These are phyloP conservation scores for Tylochromis polylepis DNA, from an alignment of 2,113 vertebrate genomes.

Conservation along the genomic window DNA sequence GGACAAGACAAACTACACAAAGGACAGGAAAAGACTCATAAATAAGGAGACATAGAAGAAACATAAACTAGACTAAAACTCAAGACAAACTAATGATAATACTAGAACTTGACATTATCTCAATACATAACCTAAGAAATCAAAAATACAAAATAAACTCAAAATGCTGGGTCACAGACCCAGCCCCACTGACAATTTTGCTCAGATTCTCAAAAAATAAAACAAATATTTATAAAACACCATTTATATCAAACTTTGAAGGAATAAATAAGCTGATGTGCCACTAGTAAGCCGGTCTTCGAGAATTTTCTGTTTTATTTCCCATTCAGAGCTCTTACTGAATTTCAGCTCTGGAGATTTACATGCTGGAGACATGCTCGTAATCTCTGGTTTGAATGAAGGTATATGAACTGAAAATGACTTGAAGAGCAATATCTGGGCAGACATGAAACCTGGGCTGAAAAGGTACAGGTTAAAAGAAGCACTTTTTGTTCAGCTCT, in stretches of 20 bases:
- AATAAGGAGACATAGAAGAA: too few species aligned
- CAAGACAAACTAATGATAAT: too few species aligned
- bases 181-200: too few species aligned
- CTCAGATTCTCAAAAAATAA: neutral
- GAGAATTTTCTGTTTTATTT: neutral
- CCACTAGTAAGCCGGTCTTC: neutral
- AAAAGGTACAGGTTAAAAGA: constrained; percentile 1
- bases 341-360: neutral
- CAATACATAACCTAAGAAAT: too few species aligned
- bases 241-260: neutral
- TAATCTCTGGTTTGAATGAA: neutral
- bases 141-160: too few species aligned
- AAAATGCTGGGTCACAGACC: too few species aligned
- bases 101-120: too few species aligned
- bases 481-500: neutral
- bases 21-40: too few species aligned
- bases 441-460: neutral
- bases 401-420: neutral
- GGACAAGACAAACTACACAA: too few species aligned
- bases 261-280: neutral
- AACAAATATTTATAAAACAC: neutral
- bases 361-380: neutral
- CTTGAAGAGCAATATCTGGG: neutral
- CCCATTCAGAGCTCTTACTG: neutral
- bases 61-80: too few species aligned